These are phyloP conservation scores for Odobenus rosmarus DNA, from an alignment of 2,113 vertebrate genomes.

Conservation along the genomic window DNA sequence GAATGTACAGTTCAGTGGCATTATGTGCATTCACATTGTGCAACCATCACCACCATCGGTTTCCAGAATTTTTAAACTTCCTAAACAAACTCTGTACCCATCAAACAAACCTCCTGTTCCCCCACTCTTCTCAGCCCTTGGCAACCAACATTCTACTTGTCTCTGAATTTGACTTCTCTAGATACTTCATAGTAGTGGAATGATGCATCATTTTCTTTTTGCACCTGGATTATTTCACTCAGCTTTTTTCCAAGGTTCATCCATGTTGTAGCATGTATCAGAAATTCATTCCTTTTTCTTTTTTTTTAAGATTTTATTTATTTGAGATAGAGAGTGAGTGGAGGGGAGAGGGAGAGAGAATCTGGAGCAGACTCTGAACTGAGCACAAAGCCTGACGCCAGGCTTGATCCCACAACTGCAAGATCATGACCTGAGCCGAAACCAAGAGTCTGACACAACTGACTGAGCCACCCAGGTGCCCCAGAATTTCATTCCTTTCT, in stretches of 20 bases:
- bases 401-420: too few species aligned
- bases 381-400: too few species aligned
- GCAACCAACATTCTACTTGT: not conserved
- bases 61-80: not conserved
- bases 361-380: too few species aligned
- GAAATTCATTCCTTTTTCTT: not conserved
- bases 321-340: too few species aligned
- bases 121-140: not conserved
- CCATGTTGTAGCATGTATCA: not conserved
- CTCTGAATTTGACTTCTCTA: not conserved
- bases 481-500: not conserved
- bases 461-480: too few species aligned
- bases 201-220: not conserved
- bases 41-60: not conserved
- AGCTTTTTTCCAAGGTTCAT: not conserved
- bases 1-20: not conserved
- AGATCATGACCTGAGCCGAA: too few species aligned
- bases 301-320: too few species aligned
- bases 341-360: too few species aligned
- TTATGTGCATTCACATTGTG: not conserved
- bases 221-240: not conserved
- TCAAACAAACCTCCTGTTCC: not conserved
- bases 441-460: too few species aligned
- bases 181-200: not conserved
- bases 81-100: not conserved